Base-by-base conservation (phyloP, 92 coral and sea anemone species). In the Siderastrea siderea region DNA sequence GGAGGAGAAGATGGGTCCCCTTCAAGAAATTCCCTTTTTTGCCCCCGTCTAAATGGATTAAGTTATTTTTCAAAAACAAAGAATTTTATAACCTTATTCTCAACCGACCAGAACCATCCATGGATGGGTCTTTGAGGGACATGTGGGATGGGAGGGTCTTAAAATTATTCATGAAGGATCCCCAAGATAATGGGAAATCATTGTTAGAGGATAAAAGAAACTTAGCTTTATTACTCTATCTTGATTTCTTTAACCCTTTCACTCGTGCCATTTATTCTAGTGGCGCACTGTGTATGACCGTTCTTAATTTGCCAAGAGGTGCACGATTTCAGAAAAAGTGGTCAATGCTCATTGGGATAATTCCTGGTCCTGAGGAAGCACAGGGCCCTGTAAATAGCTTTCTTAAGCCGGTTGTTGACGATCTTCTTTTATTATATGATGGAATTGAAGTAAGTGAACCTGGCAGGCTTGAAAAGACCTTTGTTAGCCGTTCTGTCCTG, bases 331-430 rank as follows among this genome's bases (percentile, higher is more conserved):
- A 87, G 50, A 60, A 76, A 70, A 78, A 80, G 54, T 87, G 91
- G 86, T 75, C 91, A 16, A 87, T 87, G 75, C 75, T 87, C 3
- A 46, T 83, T 78, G 93, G 86, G 6, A 65, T 86, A 13, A 91
- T 91, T 52, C 94, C 94, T 76, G 94, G 94, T 55, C 92, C 94
- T 70, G 55, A 85, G 8, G 87, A 90, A 55, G 86, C 90, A 46
- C 77, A 78, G 65, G 48, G 68, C 14, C 71, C 48, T 49, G 70
- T 84, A 44, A 89, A 89, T 59, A 76, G 84, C 17, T 89, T 67
- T 59, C 88, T 89, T 38, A 78, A 64, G 48, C 93, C 89, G 14
- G 74, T 84, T 16, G 93, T 89, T 69, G 89, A 86, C 19, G 88
- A 84, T 57, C 79, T 68, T 1, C 68, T 74, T 69, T 70, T 43